phyloP scores from a whole-genome alignment of 2,797 vertebrate species.

The Lates japonicus region DNA sequence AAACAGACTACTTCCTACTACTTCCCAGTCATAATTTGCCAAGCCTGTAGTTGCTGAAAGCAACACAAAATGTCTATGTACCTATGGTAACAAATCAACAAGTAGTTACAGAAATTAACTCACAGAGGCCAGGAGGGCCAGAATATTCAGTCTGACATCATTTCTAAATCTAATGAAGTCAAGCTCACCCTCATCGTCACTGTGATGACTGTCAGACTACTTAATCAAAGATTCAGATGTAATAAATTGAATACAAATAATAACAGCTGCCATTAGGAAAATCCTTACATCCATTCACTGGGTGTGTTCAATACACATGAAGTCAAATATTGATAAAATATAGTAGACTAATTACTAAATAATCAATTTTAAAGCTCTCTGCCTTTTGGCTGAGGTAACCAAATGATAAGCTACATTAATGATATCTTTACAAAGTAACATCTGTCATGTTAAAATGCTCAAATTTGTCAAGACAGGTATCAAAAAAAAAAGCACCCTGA shows the following conservation, averaged over 20 bases:
- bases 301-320: not conserved
- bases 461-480: too few relatives aligned
- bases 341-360: too few relatives aligned
- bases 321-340: not conserved
- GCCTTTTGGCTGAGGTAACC: not conserved
- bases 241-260: not conserved
- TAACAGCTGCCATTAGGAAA: not conserved
- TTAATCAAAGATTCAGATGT: not conserved
- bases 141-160: not conserved
- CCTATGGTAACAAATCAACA: not conserved
- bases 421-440: not conserved
- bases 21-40: constrained; percentile 13
- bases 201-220: not conserved
- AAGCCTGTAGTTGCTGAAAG: not conserved
- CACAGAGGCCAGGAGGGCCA: not conserved
- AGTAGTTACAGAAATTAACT: not conserved
- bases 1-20: not conserved
- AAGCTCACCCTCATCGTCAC: not conserved
- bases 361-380: not conserved
- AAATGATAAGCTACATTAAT: not conserved
- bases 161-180: not conserved
- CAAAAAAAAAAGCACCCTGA: too few relatives aligned
- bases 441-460: not conserved
- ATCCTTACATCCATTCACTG: not conserved
- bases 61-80: constrained; percentile 1